phyloP scores from a whole-genome alignment of 2,113 vertebrate genomes.

The Aythya baeri region DNA sequence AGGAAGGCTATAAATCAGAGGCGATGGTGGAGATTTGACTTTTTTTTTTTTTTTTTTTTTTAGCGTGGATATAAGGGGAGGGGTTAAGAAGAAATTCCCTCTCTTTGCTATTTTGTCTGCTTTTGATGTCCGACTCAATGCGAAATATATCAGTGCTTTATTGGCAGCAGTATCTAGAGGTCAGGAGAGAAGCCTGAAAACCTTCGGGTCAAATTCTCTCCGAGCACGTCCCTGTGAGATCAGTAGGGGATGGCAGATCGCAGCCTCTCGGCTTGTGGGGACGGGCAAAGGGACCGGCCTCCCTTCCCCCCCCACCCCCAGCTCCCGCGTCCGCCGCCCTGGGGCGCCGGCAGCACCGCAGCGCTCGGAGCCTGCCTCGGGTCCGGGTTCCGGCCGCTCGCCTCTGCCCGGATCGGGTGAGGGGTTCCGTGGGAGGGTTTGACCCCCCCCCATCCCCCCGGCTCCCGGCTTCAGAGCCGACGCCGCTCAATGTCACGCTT shows the following conservation, averaged over 20 bases:
- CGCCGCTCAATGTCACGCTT: neutral
- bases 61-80: neutral
- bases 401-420: neutral
- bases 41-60: neutral
- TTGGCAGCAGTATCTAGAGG: neutral
- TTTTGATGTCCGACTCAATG: neutral
- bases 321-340: neutral
- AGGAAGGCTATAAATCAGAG: slow-evolving; percentile 35
- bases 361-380: neutral
- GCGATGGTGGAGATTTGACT: neutral
- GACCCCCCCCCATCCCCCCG: fast-evolving
- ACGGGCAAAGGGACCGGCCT: fast-evolving
- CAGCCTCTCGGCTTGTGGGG: neutral
- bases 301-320: neutral
- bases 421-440: neutral
- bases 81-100: neutral
- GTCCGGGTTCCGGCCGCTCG: neutral
- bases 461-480: neutral
- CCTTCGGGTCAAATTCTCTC: neutral
- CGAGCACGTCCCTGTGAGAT: neutral
- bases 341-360: too few species aligned
- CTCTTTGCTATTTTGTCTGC: neutral
- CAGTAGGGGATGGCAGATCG: neutral
- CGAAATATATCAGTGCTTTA: neutral
- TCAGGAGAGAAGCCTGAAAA: neutral